phyloP scores from a whole-genome alignment of 2,797 vertebrate species.

The Hippocampus kuda region DNA sequence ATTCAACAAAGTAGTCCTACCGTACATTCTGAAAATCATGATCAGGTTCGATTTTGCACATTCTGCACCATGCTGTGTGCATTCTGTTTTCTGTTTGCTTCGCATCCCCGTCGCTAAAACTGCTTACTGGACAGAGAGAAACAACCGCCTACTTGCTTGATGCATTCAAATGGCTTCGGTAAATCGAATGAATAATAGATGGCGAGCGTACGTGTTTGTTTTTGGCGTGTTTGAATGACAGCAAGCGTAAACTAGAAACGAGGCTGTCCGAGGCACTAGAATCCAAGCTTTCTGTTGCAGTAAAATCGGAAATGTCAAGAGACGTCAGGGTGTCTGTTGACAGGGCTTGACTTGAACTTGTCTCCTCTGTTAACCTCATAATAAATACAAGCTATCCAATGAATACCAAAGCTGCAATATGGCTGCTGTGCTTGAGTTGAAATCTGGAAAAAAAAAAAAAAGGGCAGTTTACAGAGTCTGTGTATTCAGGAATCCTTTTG shows the following conservation, averaged over 20 bases:
- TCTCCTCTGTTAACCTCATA: constrained; percentile 4
- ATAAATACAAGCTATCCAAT: no score
- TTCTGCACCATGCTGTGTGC: not conserved
- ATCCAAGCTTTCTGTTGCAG: constrained; percentile 20
- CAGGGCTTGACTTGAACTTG: not conserved
- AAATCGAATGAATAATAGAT: constrained; percentile 45
- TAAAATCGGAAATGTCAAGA: constrained; percentile 11
- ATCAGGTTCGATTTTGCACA: no score
- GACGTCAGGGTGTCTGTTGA: not conserved
- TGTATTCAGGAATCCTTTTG: no score
- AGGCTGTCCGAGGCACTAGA: constrained; percentile 26
- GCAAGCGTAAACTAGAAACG: constrained; percentile 25
- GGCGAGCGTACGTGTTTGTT: constrained; percentile 25
- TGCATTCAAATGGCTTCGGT: constrained; percentile 44
- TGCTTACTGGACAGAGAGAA: constrained; percentile 24
- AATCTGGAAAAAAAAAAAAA: no score
- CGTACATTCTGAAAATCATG: no score
- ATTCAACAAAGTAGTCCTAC: no score
- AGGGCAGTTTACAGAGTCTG: no score
- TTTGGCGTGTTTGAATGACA: constrained; percentile 6
- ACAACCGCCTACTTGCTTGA: constrained; percentile 18
- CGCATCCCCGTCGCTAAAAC: constrained; percentile 27
- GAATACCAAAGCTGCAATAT: no score
- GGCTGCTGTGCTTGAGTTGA: no score
- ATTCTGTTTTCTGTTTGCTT: constrained; percentile 22